Percentiles rank a stretch among this genome's conserved stretches.
Evolutionary conservation across 2,113 vertebrate genomes (phyloP).

Genomic region (Coryphaenoides rupestris): DNA sequence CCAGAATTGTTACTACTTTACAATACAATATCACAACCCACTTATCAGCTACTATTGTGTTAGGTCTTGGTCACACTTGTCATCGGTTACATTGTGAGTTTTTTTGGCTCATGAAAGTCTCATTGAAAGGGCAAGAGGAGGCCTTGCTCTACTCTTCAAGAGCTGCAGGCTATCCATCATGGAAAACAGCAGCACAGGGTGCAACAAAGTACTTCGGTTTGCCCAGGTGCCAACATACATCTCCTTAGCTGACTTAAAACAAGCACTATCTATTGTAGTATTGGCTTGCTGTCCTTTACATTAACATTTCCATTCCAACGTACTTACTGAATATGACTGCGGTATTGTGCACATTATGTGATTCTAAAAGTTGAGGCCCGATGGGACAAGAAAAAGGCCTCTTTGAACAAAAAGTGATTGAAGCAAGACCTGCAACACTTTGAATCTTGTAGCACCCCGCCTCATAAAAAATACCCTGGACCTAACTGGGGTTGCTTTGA

Average conservation of each 20-base stretch:
- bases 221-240: conserved; percentile 58
- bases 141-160: no score
- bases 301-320: conserved; percentile 3
- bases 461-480: neutral
- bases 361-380: conserved; percentile 6
- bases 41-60: no score
- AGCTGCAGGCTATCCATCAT: neutral
- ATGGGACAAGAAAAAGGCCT: neutral
- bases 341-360: neutral
- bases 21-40: no score
- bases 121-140: no score
- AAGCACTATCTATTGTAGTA: conserved; percentile 21
- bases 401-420: conserved; percentile 2
- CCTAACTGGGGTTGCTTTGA: no score
- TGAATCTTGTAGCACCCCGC: conserved; percentile 14
- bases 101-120: no score
- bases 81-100: no score
- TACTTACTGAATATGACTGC: neutral
- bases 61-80: no score
- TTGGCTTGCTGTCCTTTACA: conserved; percentile 15
- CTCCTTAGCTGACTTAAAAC: conserved; percentile 23
- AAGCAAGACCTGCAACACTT: neutral
- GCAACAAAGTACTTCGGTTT: no score
- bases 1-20: conserved; percentile 14
- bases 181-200: neutral